These are phyloP conservation scores for Rhagologus leucostigma DNA, from an alignment of 2,113 vertebrate genomes.

Conservation along the genomic window DNA sequence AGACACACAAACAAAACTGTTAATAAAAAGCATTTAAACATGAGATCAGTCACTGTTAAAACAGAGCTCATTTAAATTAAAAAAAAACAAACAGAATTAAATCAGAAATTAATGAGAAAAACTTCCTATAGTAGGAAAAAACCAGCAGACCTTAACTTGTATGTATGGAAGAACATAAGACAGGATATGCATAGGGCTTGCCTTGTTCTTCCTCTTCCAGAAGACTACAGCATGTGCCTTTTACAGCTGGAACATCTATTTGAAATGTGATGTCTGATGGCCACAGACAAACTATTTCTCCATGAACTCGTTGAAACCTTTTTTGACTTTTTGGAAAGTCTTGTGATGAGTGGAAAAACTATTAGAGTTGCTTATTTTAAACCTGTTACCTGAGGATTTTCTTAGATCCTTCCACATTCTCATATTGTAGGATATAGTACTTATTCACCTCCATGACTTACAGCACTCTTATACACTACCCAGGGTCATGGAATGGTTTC, in stretches of 20 bases:
- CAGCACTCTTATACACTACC: background rate
- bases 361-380: background rate
- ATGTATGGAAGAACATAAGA: background rate
- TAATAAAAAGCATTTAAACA: background rate
- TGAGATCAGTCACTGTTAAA: background rate
- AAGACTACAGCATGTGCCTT: background rate
- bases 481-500: background rate
- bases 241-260: background rate
- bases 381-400: background rate
- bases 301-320: background rate
- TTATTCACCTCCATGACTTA: background rate
- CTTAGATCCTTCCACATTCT: background rate
- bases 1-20: background rate
- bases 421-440: background rate
- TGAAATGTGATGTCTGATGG: background rate
- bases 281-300: background rate
- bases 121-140: background rate
- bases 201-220: background rate
- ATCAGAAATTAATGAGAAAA: constrained; percentile 27
- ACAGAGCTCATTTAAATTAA: background rate
- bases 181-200: background rate
- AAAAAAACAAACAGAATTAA: background rate
- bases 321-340: background rate
- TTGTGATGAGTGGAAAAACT: background rate
- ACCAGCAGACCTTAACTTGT: background rate